A percentile compares a stretch with the other conserved stretches of the same genome.
Evolutionary conservation across 2,797 vertebrate genomes (phyloP).

Genomic region (Meriones psammophilus): DNA sequence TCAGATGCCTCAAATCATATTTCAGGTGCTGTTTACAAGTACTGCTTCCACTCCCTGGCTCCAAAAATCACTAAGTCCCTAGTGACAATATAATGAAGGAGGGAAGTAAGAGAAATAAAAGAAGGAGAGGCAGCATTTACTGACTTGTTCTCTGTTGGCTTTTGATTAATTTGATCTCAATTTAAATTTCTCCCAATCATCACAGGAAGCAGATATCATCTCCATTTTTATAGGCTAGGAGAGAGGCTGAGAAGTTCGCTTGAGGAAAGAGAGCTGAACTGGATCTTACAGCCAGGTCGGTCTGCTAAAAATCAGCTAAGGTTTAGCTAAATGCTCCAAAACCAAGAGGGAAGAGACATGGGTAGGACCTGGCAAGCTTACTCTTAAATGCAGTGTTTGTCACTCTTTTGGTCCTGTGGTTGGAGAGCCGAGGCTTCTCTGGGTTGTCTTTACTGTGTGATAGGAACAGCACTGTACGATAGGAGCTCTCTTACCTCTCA

Average conservation of each 20-base stretch:
- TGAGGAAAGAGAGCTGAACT: not conserved
- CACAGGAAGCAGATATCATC: not conserved
- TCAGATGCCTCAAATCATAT: conserved; percentile 40
- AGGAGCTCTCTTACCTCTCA: not conserved
- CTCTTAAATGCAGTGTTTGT: not conserved
- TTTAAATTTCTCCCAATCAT: conserved; percentile 4
- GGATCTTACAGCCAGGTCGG: not conserved
- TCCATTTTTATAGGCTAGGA: not conserved
- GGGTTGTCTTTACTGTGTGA: not conserved
- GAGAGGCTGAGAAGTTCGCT: not conserved
- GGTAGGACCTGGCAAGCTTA: not conserved
- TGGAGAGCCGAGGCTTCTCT: not conserved
- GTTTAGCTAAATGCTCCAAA: not conserved
- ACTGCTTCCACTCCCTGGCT: not conserved
- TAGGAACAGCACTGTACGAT: no score
- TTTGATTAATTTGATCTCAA: conserved; percentile 1
- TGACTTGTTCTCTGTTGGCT: not conserved
- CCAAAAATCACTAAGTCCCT: not conserved
- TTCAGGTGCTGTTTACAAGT: conserved; percentile 23
- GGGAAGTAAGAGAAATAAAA: not conserved
- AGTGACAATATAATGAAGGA: not conserved
- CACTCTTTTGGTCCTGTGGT: not conserved
- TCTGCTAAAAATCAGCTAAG: not conserved
- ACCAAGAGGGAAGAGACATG: not conserved
- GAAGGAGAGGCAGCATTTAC: not conserved